Conservation (phyloP, 2,797 vertebrate genomes). For the Siniperca obscura region DNA sequence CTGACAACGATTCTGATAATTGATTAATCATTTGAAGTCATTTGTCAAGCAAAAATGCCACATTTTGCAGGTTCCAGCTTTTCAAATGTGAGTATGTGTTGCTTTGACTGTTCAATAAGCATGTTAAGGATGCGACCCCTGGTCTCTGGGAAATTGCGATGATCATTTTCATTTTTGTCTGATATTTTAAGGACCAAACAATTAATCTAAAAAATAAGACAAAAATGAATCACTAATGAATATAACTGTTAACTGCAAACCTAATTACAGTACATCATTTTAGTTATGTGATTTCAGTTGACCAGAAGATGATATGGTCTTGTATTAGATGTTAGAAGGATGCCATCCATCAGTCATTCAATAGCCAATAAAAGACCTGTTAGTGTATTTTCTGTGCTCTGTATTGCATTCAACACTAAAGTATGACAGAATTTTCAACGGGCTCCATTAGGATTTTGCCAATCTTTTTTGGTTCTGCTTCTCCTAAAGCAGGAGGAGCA, state of each 20-base stretch:
- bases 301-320: neutral
- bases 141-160: neutral
- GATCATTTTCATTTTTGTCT: neutral
- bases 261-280: neutral
- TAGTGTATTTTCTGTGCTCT: neutral
- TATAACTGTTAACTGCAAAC: neutral
- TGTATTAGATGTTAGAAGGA: neutral
- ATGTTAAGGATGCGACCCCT: too few species aligned
- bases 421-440: neutral
- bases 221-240: neutral
- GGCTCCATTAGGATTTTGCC: neutral
- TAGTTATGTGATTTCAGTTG: neutral
- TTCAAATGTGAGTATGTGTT: neutral
- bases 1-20: too few species aligned
- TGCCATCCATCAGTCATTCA: neutral
- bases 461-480: too few species aligned
- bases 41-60: too few species aligned
- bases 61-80: neutral
- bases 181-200: neutral
- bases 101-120: neutral
- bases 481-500: neutral
- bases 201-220: neutral
- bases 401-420: neutral
- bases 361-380: neutral
- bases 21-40: too few species aligned